These are phyloP conservation scores for Plagodis pulveraria DNA, from an alignment of 2,888 invertebrate species.

Conservation along the genomic window DNA sequence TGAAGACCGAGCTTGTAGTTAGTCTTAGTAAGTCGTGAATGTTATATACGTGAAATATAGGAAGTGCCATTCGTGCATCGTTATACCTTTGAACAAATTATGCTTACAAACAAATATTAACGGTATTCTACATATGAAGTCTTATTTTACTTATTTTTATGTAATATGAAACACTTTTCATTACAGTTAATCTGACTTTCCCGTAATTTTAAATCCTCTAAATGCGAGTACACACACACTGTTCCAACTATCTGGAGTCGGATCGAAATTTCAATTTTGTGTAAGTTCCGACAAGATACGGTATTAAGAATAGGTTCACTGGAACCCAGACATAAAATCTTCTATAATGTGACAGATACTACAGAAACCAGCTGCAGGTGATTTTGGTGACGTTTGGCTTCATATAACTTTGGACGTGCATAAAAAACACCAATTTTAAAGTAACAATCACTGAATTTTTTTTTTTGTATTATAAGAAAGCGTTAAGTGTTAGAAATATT, in stretches of 20 bases:
- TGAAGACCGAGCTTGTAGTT: conserved; percentile 4
- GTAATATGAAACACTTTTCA: too few species aligned
- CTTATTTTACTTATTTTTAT: too few species aligned
- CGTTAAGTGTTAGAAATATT: too few species aligned
- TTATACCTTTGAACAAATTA: too few species aligned
- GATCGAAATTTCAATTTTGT: conserved; percentile 60
- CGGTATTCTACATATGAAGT: too few species aligned
- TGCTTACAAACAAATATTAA: too few species aligned
- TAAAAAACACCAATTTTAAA: neutral
- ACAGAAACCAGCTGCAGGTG: conserved; percentile 64
- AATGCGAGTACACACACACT: conserved; percentile 47
- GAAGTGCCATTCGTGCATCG: too few species aligned
- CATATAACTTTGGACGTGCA: conserved; percentile 1
- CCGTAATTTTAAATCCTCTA: conserved; percentile 36
- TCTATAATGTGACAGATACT: conserved; percentile 69
- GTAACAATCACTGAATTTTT: neutral
- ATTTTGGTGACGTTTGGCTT: conserved; percentile 53
- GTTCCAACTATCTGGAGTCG: conserved; percentile 52
- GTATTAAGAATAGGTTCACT: conserved; percentile 50
- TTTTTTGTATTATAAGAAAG: too few species aligned
- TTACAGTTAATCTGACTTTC: neutral
- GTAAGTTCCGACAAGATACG: conserved; percentile 54
- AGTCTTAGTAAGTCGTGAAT: conserved; percentile 6
- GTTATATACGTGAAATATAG: neutral
- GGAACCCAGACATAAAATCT: conserved; percentile 58